Conservation (phyloP, 2,113 vertebrate genomes). For the Felis catus region DNA sequence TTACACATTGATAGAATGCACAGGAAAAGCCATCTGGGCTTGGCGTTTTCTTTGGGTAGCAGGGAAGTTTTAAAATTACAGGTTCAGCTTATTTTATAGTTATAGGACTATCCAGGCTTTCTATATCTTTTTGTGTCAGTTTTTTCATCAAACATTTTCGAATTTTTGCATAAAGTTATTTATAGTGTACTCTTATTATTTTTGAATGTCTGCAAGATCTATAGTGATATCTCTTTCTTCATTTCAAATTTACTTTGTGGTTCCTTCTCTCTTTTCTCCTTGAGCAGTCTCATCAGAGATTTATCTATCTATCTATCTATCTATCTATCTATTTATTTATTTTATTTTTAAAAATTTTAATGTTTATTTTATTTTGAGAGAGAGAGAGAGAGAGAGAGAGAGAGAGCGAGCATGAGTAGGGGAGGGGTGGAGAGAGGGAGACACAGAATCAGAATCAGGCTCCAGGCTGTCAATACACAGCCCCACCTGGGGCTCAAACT, state of each 20-base stretch:
- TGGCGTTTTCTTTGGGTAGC: not conserved
- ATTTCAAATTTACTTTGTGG: not conserved
- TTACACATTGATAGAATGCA: not conserved
- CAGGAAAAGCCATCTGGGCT: not conserved
- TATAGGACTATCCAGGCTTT: not conserved
- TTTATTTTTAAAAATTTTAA: too few relatives aligned
- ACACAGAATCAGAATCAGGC: too few relatives aligned
- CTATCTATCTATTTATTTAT: too few relatives aligned
- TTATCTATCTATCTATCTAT: not conserved
- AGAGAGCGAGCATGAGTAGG: too few relatives aligned
- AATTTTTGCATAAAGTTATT: not conserved
- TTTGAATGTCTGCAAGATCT: not conserved
- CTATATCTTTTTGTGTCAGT: not conserved
- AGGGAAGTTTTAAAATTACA: not conserved
- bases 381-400: too few relatives aligned
- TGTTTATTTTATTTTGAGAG: too few relatives aligned
- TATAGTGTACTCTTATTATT: not conserved
- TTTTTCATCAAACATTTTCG: not conserved
- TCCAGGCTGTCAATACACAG: too few relatives aligned
- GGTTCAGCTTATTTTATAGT: not conserved
- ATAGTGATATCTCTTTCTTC: not conserved
- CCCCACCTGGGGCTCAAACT: too few relatives aligned
- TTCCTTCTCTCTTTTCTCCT: not conserved
- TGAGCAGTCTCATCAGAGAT: not conserved
- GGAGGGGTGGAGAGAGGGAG: too few relatives aligned